Evolutionary conservation across 35 echinoderm and acorn worm genomes (phyloP).

Genomic region (Anneissia japonica): DNA sequence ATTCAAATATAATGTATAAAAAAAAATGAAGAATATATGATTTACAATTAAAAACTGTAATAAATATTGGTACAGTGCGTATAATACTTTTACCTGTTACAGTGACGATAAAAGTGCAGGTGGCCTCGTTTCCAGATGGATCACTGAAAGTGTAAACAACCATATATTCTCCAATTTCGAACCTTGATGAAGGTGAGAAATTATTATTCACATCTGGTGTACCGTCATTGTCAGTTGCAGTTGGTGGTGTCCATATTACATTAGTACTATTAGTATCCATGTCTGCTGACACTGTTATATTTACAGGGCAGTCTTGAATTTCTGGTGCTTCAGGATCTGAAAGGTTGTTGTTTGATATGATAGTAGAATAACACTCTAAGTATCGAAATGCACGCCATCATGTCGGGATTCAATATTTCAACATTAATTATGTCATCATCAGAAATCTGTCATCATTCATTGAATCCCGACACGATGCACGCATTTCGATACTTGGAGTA

Average conservation of each 20-base stretch:
- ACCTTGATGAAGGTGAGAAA: slow-evolving; percentile 27
- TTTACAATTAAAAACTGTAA: no score
- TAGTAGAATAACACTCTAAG: no score
- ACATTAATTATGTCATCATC: no score
- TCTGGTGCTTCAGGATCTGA: background rate
- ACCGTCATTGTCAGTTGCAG: slow-evolving; percentile 49
- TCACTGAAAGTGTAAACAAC: slow-evolving; percentile 51
- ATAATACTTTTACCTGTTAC: slow-evolving; percentile 65
- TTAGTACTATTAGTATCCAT: background rate
- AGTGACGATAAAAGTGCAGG: slow-evolving; percentile 43
- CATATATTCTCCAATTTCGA: slow-evolving; percentile 31
- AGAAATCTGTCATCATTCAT: no score
- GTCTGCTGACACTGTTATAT: background rate
- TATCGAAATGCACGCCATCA: no score
- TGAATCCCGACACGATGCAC: no score
- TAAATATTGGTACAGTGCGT: no score
- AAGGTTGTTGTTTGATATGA: no score
- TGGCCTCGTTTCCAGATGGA: slow-evolving; percentile 38
- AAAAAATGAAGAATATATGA: no score
- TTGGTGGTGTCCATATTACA: slow-evolving; percentile 35
- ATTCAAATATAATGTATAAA: no score
- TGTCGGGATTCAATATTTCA: no score
- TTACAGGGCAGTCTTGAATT: background rate
- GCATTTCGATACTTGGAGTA: no score
- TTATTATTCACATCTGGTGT: background rate